phyloP scores from a whole-genome alignment of 2,797 vertebrate genomes.

The Manis javanica region DNA sequence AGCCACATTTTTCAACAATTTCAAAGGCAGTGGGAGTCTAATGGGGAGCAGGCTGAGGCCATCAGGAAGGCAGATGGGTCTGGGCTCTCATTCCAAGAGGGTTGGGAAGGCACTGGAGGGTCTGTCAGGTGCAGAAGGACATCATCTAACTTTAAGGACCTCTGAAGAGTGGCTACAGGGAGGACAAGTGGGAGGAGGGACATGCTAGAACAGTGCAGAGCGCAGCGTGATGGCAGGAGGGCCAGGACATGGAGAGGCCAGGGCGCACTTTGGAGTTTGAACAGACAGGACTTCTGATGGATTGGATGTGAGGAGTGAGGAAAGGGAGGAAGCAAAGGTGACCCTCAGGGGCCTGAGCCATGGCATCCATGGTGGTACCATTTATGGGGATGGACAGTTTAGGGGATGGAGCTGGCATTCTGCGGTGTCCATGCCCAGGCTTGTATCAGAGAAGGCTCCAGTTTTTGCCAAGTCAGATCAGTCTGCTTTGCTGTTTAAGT shows the following conservation, averaged over 20 bases:
- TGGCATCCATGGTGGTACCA: rapidly evolving
- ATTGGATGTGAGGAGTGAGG: no score
- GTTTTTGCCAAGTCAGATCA: neutral
- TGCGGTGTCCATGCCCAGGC: neutral
- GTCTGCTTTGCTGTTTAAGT: neutral
- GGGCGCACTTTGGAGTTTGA: no score
- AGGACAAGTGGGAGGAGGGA: neutral
- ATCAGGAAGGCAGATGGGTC: no score
- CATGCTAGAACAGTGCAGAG: neutral
- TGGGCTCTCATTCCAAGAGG: neutral
- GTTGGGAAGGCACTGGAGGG: neutral
- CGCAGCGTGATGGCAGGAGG: rapidly evolving
- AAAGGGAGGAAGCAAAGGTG: neutral
- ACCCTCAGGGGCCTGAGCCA: neutral
- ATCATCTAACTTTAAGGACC: neutral
- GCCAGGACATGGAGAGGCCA: rapidly evolving
- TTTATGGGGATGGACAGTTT: neutral
- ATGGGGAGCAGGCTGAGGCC: rapidly evolving
- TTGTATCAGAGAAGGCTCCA: no score
- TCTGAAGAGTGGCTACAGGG: neutral
- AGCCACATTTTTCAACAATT: neutral
- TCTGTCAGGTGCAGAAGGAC: neutral
- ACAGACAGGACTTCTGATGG: neutral
- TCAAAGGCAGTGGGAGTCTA: neutral
- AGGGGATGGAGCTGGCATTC: neutral